These are phyloP conservation scores for Epinotia nisella DNA, from an alignment of 2,888 invertebrate genomes.

Conservation along the genomic window DNA sequence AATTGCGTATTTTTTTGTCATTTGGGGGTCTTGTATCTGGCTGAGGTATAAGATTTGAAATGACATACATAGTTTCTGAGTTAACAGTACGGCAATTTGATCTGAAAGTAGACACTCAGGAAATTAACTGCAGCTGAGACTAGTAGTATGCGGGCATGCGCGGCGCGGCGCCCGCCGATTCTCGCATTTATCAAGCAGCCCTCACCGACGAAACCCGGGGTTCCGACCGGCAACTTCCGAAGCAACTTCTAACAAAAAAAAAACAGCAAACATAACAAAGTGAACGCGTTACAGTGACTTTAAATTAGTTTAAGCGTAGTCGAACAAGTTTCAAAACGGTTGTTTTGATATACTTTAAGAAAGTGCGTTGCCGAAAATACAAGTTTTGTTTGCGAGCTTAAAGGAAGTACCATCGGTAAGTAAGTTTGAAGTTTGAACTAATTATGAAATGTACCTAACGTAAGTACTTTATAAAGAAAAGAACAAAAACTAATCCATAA, in stretches of 20 bases:
- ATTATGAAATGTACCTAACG: too few species aligned
- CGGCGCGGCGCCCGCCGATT: constrained; percentile 10
- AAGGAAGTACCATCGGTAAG: background rate
- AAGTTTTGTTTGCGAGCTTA: constrained; percentile 9
- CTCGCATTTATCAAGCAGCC: constrained; percentile 25
- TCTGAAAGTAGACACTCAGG: background rate
- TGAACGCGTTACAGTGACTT: constrained; percentile 16
- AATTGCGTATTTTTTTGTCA: too few species aligned
- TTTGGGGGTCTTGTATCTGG: too few species aligned
- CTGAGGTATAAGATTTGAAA: too few species aligned
- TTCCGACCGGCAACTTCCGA: background rate
- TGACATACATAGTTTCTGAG: too few species aligned
- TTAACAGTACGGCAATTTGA: background rate
- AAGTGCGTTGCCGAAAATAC: constrained; percentile 9
- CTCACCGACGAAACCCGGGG: constrained; percentile 28
- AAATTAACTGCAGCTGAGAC: constrained; percentile 11
- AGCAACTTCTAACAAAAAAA: background rate
- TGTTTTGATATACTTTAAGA: constrained; percentile 1
- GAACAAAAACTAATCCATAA: too few species aligned
- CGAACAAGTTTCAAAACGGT: constrained; percentile 12
- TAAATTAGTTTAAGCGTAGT: background rate
- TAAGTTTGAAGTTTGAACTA: constrained; percentile 2
- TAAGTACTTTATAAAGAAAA: too few species aligned
- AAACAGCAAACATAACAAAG: background rate
- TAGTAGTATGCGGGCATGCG: constrained; percentile 30